Evolutionary conservation across 2,888 invertebrate species (phyloP), one percentile per base, ranked within the genome.

Genomic region (Saturnia japonica): DNA sequence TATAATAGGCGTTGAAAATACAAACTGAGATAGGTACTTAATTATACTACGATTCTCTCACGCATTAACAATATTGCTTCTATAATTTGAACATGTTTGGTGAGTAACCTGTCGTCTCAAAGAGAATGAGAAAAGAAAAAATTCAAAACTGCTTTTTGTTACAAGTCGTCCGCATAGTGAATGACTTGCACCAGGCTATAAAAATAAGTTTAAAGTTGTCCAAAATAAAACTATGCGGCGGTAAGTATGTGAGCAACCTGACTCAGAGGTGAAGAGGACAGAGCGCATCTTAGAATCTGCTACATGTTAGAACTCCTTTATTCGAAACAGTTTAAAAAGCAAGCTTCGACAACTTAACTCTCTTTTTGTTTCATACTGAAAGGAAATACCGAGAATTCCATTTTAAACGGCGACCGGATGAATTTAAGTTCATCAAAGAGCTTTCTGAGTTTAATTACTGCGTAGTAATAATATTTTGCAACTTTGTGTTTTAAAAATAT

Each of bases 341-440:
- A 79, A 87, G 88, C 83, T 85, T 88, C 88, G 82, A 73, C 67
- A 75, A 72, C 76, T 73, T 71, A 74, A 71, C 72, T 79, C 82
- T 72, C 73, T 77, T 90, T 90, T 91, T 89, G 83, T 83, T 81
- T 75, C 77, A 78, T 82, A 82, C 85, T 84, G 81, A 77, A 77
- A 90, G 88, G 87, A 90, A 91, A 91, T 91, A 85, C 89, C 87
- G 77, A 82, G 85, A 82, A 87, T 85, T 83, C 84, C 86, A 88
- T 85, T 88, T 87, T 86, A 88, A 87, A 87, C 80, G 85, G 85
- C 83, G 80, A 80, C 83, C 85, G 87, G 85, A 87, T 86, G 85
- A 88, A 85, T 84, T 75, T 78, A 79, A 77, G 75, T 76, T 74
- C 77, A 76, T 80, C 80, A 78, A 81, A 79, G 78, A 77, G 77